Conservation (phyloP, 1,140 invertebrate species). For the Drosophila oshimai region DNA sequence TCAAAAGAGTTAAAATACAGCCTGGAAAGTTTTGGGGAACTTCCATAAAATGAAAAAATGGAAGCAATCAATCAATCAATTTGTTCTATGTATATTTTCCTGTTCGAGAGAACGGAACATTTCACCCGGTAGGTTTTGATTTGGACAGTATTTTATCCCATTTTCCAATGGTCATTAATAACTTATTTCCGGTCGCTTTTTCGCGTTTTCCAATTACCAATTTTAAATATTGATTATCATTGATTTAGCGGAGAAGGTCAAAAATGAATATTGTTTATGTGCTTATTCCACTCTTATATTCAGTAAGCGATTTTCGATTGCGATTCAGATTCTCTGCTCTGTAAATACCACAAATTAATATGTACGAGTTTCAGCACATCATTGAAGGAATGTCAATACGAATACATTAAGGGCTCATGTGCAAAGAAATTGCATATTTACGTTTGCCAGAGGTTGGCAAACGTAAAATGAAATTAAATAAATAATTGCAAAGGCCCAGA, state of each 20-base stretch:
- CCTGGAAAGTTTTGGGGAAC: neutral
- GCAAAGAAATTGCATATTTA: constrained; percentile 51
- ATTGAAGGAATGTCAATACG: constrained; percentile 56
- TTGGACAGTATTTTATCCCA: too few species aligned
- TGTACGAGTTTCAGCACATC: constrained; percentile 33
- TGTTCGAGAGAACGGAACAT: constrained; percentile 41
- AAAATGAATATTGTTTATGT: constrained; percentile 61
- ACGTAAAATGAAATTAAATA: constrained; percentile 67
- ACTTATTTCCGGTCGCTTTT: too few species aligned
- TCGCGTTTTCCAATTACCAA: too few species aligned
- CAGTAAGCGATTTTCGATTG: constrained; percentile 1
- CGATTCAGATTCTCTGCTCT: constrained; percentile 6
- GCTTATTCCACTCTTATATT: constrained; percentile 16
- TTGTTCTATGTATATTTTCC: constrained; percentile 66
- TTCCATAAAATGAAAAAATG: neutral
- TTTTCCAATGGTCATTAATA: too few species aligned
- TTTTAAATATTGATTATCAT: too few species aligned
- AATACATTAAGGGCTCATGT: constrained; percentile 55
- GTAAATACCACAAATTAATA: constrained; percentile 71
- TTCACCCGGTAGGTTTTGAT: too few species aligned
- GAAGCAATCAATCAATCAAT: constrained; percentile 45
- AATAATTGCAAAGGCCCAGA: constrained; percentile 67
- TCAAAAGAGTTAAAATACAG: neutral
- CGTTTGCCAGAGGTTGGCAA: too few species aligned
- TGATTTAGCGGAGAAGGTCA: too few species aligned